Evolutionary conservation across 1,140 invertebrate genomes (phyloP).

Genomic region (Heliothis virescens): DNA sequence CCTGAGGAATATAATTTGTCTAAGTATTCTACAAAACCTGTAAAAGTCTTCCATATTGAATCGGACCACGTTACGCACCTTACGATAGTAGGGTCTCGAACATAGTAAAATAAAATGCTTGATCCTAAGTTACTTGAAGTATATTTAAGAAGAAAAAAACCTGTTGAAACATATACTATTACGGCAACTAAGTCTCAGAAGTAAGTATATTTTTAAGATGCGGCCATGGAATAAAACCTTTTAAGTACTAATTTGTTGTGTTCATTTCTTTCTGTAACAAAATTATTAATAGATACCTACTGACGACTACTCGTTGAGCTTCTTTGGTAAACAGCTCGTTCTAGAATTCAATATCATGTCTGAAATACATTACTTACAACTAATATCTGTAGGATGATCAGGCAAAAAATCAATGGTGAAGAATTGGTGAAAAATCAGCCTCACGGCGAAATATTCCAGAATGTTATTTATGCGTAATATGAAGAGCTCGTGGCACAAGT

Average conservation of each 20-base stretch:
- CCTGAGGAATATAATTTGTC: slow-evolving; percentile 57
- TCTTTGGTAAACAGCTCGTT: too few relatives aligned
- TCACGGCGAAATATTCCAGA: too few relatives aligned
- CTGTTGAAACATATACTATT: slow-evolving; percentile 40
- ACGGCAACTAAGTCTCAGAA: neutral
- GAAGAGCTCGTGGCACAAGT: too few relatives aligned
- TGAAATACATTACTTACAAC: too few relatives aligned
- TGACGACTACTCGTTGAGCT: too few relatives aligned
- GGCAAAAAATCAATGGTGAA: too few relatives aligned
- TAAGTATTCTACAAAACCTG: slow-evolving; percentile 49
- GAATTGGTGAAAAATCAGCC: too few relatives aligned
- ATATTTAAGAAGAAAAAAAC: slow-evolving; percentile 54
- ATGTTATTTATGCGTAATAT: too few relatives aligned
- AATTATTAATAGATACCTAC: too few relatives aligned
- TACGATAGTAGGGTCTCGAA: slow-evolving; percentile 51
- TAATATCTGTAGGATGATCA: too few relatives aligned
- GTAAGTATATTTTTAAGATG: neutral
- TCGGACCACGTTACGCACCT: slow-evolving; percentile 52
- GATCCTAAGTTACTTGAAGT: slow-evolving; percentile 51
- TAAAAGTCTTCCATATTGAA: slow-evolving; percentile 52
- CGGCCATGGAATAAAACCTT: slow-evolving; percentile 2
- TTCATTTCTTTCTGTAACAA: neutral
- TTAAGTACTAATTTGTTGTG: neutral
- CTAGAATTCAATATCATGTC: too few relatives aligned
- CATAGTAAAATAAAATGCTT: slow-evolving; percentile 54